Percentiles rank a stretch among this genome's conserved stretches.
Conservation (phyloP, 2,113 vertebrate genomes). For the Craseonycteris thonglongyai region DNA sequence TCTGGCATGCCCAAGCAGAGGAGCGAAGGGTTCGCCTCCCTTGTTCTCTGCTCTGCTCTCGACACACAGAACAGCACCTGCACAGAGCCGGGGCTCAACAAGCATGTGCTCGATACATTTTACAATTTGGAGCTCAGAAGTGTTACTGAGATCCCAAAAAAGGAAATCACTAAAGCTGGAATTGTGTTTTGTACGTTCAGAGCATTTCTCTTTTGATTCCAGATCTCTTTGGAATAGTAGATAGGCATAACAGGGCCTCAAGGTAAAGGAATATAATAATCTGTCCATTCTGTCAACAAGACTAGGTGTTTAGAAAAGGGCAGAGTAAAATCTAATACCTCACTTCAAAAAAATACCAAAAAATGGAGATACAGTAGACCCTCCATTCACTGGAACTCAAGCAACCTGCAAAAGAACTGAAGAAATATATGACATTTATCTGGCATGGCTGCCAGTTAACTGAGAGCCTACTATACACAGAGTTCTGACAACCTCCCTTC, state of each 20-base stretch:
- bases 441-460: too few relatives aligned
- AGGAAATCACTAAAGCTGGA: background rate
- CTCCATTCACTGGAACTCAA: too few relatives aligned
- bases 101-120: accelerated
- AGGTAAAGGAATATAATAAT: background rate
- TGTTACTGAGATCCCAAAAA: background rate
- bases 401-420: too few relatives aligned
- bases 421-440: too few relatives aligned
- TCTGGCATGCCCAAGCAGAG: background rate
- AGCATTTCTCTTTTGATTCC: background rate
- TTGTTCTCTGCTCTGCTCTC: background rate
- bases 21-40: background rate
- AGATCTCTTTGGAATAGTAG: background rate
- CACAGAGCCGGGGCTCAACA: accelerated
- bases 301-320: background rate
- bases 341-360: background rate
- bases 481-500: background rate
- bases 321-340: background rate
- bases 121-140: background rate
- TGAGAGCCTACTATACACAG: too few relatives aligned
- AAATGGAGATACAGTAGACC: accelerated
- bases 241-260: background rate
- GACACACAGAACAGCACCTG: too few relatives aligned
- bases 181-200: background rate
- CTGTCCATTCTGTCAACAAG: background rate